Conservation (phyloP, 1,140 invertebrate species). For the Holcopasites calliopsidis region DNA sequence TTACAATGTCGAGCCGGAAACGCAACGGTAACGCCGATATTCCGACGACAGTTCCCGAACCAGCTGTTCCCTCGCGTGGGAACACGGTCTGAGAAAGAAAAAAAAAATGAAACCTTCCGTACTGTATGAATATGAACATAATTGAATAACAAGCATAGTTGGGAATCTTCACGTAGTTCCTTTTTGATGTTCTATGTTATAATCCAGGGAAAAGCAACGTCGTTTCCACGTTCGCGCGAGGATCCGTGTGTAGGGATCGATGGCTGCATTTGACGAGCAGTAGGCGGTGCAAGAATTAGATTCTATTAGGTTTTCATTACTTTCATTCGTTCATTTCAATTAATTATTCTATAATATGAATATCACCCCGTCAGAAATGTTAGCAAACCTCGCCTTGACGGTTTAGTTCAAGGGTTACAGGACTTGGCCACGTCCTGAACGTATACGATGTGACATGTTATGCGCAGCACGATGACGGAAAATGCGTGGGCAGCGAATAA, state of each 20-base stretch:
- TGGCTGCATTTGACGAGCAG: neutral
- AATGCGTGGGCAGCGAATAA: conserved; percentile 56
- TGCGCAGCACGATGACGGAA: neutral
- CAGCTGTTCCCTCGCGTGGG: neutral
- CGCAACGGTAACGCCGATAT: neutral
- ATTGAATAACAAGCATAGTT: no score
- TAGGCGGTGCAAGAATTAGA: neutral
- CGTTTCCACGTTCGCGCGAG: neutral
- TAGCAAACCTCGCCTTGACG: no score
- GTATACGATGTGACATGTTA: conserved; percentile 24
- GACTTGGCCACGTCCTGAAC: conserved; percentile 7
- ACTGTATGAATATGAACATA: no score
- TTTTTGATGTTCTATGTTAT: neutral
- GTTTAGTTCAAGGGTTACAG: conserved; percentile 4
- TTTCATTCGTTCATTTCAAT: no score
- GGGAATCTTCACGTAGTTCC: neutral
- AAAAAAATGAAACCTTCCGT: neutral
- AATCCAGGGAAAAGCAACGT: neutral
- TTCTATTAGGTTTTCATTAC: no score
- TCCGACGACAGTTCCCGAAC: neutral
- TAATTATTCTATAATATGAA: no score
- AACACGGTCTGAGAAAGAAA: neutral
- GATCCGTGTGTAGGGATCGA: neutral
- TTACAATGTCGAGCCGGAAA: neutral
- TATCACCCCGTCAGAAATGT: no score